phyloP scores from a whole-genome alignment of 2,888 invertebrate species.

The Metellina segmentata region DNA sequence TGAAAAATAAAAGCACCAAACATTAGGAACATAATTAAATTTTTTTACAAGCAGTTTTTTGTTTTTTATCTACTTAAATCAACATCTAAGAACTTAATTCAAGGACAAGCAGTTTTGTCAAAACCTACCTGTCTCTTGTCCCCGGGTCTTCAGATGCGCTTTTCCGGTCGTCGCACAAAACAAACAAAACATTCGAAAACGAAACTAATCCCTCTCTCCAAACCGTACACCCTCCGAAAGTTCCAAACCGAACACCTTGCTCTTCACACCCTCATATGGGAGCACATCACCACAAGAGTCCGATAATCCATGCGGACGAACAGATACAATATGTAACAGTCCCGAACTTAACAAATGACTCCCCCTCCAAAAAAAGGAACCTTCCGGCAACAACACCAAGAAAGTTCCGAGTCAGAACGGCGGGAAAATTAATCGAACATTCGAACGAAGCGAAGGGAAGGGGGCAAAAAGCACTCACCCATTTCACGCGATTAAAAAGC shows the following conservation, averaged over 20 bases:
- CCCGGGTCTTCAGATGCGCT: no score
- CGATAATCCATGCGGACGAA: background rate
- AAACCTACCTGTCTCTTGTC: no score
- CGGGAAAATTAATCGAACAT: no score
- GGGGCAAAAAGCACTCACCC: constrained; percentile 19
- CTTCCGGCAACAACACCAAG: background rate
- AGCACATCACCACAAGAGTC: background rate
- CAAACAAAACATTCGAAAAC: background rate
- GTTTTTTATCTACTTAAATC: no score
- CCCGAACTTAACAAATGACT: no score
- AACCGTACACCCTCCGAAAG: background rate
- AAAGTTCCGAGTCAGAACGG: background rate
- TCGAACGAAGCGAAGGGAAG: background rate
- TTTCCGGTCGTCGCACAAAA: no score
- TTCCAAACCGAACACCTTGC: background rate
- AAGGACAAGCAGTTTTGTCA: no score
- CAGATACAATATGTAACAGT: background rate
- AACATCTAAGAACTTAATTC: no score
- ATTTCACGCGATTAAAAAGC: constrained; percentile 38
- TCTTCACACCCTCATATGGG: no score
- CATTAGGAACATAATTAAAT: no score
- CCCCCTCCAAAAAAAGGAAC: background rate
- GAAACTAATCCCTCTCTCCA: background rate
- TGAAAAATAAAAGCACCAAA: no score
- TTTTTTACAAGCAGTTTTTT: no score